Conservation (phyloP, 2,797 vertebrate species). For the Uromys caudimaculatus region DNA sequence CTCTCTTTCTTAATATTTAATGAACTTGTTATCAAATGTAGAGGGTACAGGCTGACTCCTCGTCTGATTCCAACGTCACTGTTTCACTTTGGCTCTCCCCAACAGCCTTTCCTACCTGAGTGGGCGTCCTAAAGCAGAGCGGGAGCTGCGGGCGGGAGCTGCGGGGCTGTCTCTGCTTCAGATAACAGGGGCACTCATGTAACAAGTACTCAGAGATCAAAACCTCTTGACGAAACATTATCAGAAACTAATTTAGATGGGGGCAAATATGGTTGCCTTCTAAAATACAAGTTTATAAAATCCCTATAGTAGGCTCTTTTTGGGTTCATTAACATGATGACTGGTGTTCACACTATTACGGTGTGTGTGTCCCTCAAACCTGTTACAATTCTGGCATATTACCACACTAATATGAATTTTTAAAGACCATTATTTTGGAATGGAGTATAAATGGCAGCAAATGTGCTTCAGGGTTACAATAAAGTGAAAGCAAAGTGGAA, state of each 20-base stretch:
- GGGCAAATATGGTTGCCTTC: slow-evolving; percentile 22
- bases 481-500: slow-evolving; percentile 19
- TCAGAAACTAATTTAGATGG: slow-evolving; percentile 41
- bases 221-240: not conserved
- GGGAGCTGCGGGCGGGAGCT: not conserved
- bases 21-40: not conserved
- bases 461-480: not conserved
- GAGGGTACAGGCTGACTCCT: not conserved
- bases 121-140: no score
- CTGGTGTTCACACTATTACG: not conserved
- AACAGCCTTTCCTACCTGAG: not conserved
- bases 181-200: not conserved
- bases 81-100: not conserved
- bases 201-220: not conserved
- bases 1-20: not conserved
- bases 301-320: not conserved
- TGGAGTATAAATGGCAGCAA: slow-evolving; percentile 12
- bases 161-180: not conserved
- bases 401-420: not conserved
- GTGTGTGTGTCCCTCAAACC: not conserved
- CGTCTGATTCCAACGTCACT: not conserved
- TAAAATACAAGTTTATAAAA: slow-evolving; percentile 60
- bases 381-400: not conserved
- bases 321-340: not conserved
- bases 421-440: not conserved